Base-by-base conservation (phyloP, 2,797 vertebrate genomes). In the Oophaga sylvatica region DNA sequence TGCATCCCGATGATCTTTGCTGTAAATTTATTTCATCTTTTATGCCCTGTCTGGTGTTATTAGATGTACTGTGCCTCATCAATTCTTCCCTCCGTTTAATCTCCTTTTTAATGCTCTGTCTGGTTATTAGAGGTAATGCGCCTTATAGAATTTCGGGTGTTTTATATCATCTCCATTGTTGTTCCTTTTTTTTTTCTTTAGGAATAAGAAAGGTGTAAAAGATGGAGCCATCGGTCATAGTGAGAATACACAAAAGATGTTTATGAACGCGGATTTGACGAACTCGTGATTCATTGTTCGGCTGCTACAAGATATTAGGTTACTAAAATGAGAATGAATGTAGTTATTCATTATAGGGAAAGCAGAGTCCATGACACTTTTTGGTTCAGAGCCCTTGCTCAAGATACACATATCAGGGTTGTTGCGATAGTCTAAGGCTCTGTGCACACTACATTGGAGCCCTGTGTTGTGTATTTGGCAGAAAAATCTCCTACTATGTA, bases 11-110 rank as follows among this genome's bases (percentile, higher is more conserved):
- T 41, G 83, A 84, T 84, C 83, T 63, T 63, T 63, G 83, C 83
- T 53, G 71, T 41, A 63, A 76, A 84, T 84, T 76, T 84, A 84
- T 84, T 63, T 76, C 59, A 45, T 76, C 76, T 75, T 84, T 84
- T 75, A 84, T 84, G 83, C 59, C 70, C 83, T 84, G 70, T 76
- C 83, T 84, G 71, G 57, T 76, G 70, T 84, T 84, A 84, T 84
- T 84, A 84, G 70, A 76, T 75, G 71, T 76, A 62, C 31, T 48
- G 83, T 15, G 83, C 83, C 59, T 84, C 83, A 84, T 84, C 83
- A 84, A 76, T 76, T 71, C 22, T 71, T 59, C 59, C 57, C 22
- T 75, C 16, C 48, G 35, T 84, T 84, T 76, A 75, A 76, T 84
- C 59, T 75, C 59, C 76, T 70, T 84, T 84, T 76, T 84, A 84